These are phyloP conservation scores for Micrasema minimum DNA, from an alignment of 1,140 invertebrate genomes.

Conservation along the genomic window DNA sequence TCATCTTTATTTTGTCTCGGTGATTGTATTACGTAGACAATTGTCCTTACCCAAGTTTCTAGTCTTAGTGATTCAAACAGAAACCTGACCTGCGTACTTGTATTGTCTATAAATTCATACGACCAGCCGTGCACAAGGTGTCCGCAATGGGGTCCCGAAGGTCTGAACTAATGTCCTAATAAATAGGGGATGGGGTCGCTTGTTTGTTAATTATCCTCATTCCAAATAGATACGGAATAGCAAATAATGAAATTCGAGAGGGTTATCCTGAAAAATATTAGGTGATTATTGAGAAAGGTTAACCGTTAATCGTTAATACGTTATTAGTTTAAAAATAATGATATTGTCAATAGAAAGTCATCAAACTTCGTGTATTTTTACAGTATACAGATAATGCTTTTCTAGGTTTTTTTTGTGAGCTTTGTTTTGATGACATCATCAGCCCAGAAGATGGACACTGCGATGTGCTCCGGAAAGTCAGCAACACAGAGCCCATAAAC, in stretches of 20 bases:
- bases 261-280: conserved; percentile 18
- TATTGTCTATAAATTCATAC: conserved; percentile 48
- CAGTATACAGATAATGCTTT: no score
- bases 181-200: conserved; percentile 45
- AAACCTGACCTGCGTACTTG: conserved; percentile 42
- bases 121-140: conserved; percentile 47
- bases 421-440: no score
- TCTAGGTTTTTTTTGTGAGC: no score
- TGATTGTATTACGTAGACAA: neutral
- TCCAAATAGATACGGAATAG: conserved; percentile 44
- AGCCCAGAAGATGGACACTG: no score
- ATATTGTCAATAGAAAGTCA: no score
- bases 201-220: conserved; percentile 52
- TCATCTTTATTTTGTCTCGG: neutral
- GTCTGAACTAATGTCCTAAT: conserved; percentile 47
- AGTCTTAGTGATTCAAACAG: conserved; percentile 32
- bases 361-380: no score
- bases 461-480: no score
- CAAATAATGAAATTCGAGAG: conserved; percentile 42
- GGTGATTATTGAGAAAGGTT: no score
- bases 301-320: no score
- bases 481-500: no score
- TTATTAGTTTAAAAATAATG: no score
- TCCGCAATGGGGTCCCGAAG: conserved; percentile 39
- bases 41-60: neutral